Percentiles rank a stretch among this genome's conserved stretches.
Conservation (phyloP, 1,140 invertebrate species). For the Sesamia nonagrioides region DNA sequence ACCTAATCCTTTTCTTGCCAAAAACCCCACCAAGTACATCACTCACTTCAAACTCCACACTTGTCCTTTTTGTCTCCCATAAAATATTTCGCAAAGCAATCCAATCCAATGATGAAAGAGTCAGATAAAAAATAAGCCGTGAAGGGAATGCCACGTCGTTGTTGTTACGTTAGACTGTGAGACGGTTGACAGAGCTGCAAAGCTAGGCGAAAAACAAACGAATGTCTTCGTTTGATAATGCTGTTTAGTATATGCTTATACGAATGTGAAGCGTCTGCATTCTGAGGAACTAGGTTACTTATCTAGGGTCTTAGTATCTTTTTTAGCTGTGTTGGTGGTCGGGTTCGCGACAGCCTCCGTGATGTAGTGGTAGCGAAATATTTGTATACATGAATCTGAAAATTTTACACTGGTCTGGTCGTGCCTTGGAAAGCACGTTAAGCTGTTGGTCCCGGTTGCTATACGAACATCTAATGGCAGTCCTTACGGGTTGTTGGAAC, state of each 20-base stretch:
- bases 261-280: not conserved
- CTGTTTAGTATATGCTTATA: not conserved
- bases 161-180: not conserved
- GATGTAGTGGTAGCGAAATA: not conserved
- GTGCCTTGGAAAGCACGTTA: no score
- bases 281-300: slow-evolving; percentile 8
- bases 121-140: slow-evolving; percentile 10
- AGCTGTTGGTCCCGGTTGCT: no score
- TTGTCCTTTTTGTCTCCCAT: not conserved
- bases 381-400: no score
- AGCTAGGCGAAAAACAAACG: slow-evolving; percentile 3
- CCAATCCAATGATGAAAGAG: not conserved
- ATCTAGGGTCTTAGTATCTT: not conserved
- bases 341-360: no score
- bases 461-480: no score
- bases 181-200: not conserved
- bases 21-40: not conserved
- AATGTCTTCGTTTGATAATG: not conserved
- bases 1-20: not conserved
- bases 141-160: slow-evolving; percentile 11
- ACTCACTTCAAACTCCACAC: not conserved
- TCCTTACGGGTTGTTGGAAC: not conserved
- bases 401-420: no score
- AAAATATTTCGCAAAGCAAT: slow-evolving; percentile 25
- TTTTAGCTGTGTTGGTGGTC: not conserved